Percentiles rank a stretch among this genome's conserved stretches.
These are phyloP conservation scores for human DNA, from an alignment of 2,113 vertebrate species.

Conservation along the genomic window GRCh38 chr1:61153501-61154000, in stretches of 20 bases:
- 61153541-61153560: neutral
- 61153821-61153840: neutral
- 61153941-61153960: neutral
- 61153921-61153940: neutral
- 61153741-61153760: neutral
- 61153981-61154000: neutral
- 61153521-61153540: neutral
- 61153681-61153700: neutral
- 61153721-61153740: neutral
- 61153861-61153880: neutral
- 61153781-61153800: neutral
- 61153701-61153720: neutral
- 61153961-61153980: slow-evolving; percentile 21
- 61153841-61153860: neutral
- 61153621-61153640: neutral
- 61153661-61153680: neutral
- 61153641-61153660: slow-evolving; percentile 9
- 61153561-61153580: neutral
- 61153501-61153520: slow-evolving; percentile 8
- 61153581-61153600: neutral
- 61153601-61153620: slow-evolving; percentile 12
- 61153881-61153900: neutral
- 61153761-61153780: neutral
- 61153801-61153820: neutral
- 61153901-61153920: neutral